Percentiles rank a stretch among this genome's conserved stretches.
These are phyloP conservation scores for Anthrax anthrax DNA, from an alignment of 2,888 invertebrate genomes.

Conservation along the genomic window DNA sequence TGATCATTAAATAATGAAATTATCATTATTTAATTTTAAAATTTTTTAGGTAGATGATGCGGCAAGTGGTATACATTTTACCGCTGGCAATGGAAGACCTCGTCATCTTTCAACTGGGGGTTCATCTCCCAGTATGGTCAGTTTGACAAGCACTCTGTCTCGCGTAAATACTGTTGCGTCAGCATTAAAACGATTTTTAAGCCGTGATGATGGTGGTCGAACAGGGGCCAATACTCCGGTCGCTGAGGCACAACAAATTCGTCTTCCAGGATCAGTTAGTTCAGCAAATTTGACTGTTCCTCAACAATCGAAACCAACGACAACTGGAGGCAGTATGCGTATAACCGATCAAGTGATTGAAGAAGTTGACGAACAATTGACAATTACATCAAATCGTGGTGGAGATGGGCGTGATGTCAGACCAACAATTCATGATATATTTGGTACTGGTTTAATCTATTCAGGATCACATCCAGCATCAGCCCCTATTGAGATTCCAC, in stretches of 20 bases:
- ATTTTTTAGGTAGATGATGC: slow-evolving; percentile 45
- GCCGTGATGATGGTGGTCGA: slow-evolving; percentile 51
- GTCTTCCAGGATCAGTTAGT: slow-evolving; percentile 31
- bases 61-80: slow-evolving; percentile 60
- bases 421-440: slow-evolving; percentile 50
- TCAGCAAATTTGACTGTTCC: slow-evolving; percentile 24
- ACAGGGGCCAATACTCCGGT: slow-evolving; percentile 31
- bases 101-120: slow-evolving; percentile 37
- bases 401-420: slow-evolving; percentile 35
- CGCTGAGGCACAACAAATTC: slow-evolving; percentile 22
- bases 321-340: slow-evolving; percentile 39
- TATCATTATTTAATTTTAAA: too few species aligned
- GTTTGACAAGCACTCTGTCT: slow-evolving; percentile 43
- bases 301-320: slow-evolving; percentile 4
- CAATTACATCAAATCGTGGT: slow-evolving; percentile 56
- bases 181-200: slow-evolving; percentile 60
- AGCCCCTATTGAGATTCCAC: slow-evolving; percentile 49
- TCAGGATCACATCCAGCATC: slow-evolving; percentile 43
- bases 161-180: slow-evolving; percentile 65
- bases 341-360: slow-evolving; percentile 59
- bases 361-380: slow-evolving; percentile 68
- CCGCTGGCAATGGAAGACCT: slow-evolving; percentile 40
- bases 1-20: too few species aligned
- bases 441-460: slow-evolving; percentile 33
- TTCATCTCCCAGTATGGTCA: slow-evolving; percentile 34